Evolutionary conservation across 2,113 vertebrate genomes (phyloP), one percentile per base, ranked within the genome.

Genomic region (Grammomys dolichurus): DNA sequence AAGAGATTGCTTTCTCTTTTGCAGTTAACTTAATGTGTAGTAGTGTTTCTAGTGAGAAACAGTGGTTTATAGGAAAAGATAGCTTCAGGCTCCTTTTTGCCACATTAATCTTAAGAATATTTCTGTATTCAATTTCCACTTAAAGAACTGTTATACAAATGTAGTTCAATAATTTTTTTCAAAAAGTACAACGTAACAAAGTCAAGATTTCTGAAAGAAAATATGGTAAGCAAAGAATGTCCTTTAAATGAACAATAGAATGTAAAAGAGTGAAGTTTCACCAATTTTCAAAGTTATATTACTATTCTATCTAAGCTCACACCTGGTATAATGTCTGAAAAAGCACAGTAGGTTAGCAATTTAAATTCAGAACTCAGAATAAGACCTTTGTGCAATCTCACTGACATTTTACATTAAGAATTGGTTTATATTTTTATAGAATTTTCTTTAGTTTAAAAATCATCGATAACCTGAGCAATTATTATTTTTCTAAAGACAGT

Each of bases 291-390:
- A 58, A 89, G 17, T 75, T 93, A 24, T 20, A n/a, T 73, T 78
- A 7, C 28, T 46, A 89, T 78, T n/a, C 60, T 14, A 60, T 26
- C 33, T 73, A 14, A 90, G 12, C 9, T 46, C n/a, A 87, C 58
- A 40, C 17, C 24, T 16, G 24, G 4, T 87, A 2, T 16, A 72
- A 3, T 36, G 7, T 48, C 5, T 36, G 17, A 78, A 81, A 60
- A 54, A 81, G 31, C n/a, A 14, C 26, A 24, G 63, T 22, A 13
- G 2, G 22, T 95, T 36, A 70, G 26, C 67, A 80, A 93, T 69
- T 91, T 81, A 46, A 95, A 73, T 95, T 67, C 22, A 91, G 48
- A 88, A 48, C 16, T 40, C 26, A 87, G 28, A 93, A 69, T 89
- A 91, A 85, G 56, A 84, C 6, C n/a, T 67, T 43, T 51, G 3